Percentiles rank a stretch among this genome's conserved stretches.
Conservation (phyloP, 2,113 vertebrate genomes). For the Lagopus leucura region DNA sequence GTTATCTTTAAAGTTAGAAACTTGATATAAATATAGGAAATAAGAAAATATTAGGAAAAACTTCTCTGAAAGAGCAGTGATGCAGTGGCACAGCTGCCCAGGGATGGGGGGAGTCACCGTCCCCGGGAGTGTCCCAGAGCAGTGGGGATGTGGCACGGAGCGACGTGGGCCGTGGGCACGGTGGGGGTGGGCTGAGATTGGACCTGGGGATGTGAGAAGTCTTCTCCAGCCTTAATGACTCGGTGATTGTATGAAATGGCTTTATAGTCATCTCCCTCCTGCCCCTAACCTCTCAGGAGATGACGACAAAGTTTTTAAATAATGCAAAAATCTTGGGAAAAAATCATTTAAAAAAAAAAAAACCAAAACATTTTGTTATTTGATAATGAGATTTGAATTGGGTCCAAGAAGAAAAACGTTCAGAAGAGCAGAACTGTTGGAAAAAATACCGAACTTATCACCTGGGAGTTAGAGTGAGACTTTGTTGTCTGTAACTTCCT, state of each 20-base stretch:
- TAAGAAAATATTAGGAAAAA: too few relatives aligned
- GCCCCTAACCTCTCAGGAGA: neutral
- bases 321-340: fast-evolving
- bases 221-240: too few relatives aligned
- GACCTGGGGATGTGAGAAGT: too few relatives aligned
- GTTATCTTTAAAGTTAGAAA: neutral
- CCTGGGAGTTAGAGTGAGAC: neutral
- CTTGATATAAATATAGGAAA: neutral
- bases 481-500: neutral
- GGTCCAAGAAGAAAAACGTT: neutral
- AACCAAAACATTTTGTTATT: neutral
- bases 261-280: neutral
- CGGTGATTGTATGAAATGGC: too few relatives aligned
- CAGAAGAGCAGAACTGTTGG: neutral
- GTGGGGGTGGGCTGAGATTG: too few relatives aligned
- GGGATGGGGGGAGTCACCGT: too few relatives aligned
- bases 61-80: too few relatives aligned
- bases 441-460: neutral
- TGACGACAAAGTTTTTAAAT: neutral
- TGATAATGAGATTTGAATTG: neutral
- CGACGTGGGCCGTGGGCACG: too few relatives aligned
- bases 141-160: too few relatives aligned
- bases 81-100: too few relatives aligned
- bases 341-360: neutral
- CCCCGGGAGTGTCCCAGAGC: too few relatives aligned